Evolutionary conservation across 2,888 invertebrate species (phyloP).

Genomic region (Drosophila macrospina): DNA sequence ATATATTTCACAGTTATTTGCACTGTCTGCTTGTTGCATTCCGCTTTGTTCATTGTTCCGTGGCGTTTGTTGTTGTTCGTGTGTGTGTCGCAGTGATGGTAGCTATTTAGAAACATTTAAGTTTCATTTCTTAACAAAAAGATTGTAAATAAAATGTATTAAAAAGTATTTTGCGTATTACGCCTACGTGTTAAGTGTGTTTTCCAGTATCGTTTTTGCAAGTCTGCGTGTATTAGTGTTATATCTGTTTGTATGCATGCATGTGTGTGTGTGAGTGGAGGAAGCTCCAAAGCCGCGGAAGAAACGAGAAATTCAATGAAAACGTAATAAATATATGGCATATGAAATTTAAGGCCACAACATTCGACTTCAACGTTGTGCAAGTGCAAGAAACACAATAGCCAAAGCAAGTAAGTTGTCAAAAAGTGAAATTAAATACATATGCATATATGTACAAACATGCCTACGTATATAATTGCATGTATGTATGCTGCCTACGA

Average conservation of each 20-base stretch:
- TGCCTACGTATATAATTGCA: neutral
- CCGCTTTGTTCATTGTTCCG: constrained; percentile 55
- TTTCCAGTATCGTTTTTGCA: constrained; percentile 42
- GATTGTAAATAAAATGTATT: constrained; percentile 50
- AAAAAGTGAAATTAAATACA: constrained; percentile 29
- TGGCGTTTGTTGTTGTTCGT: constrained; percentile 61
- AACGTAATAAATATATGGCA: constrained; percentile 38
- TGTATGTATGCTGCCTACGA: neutral
- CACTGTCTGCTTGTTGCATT: constrained; percentile 65
- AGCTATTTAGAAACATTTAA: constrained; percentile 41
- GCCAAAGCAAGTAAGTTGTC: constrained; percentile 42
- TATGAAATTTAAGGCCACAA: constrained; percentile 26
- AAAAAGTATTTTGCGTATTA: constrained; percentile 48
- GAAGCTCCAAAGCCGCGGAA: constrained; percentile 61
- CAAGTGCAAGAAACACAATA: constrained; percentile 25
- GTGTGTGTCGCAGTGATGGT: constrained; percentile 45
- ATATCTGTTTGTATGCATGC: constrained; percentile 44
- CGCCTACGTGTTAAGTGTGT: constrained; percentile 45
- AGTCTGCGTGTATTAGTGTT: constrained; percentile 36
- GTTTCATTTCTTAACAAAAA: constrained; percentile 27
- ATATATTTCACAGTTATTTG: constrained; percentile 9
- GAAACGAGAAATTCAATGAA: constrained; percentile 49
- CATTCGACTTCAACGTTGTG: constrained; percentile 18
- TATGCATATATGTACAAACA: constrained; percentile 1
- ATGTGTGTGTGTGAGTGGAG: constrained; percentile 53